Conservation (phyloP, 2,888 invertebrate species). For the Sphaerophoria taeniata region DNA sequence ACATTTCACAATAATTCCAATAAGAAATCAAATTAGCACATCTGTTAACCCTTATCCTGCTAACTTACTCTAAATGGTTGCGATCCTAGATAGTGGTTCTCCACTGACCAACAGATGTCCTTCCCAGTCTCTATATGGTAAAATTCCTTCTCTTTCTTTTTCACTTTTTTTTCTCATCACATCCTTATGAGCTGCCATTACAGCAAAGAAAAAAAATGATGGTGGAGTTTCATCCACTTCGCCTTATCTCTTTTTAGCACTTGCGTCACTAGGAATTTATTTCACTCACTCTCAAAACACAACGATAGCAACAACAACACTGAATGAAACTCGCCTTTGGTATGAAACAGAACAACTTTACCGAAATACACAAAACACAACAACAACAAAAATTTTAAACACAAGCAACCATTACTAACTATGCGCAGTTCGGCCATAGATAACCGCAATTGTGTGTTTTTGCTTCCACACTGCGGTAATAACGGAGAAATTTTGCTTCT, state of each 20-base stretch:
- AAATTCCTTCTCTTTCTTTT: constrained; percentile 36
- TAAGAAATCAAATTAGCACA: constrained; percentile 2
- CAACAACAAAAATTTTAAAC: not conserved
- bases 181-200: constrained; percentile 61
- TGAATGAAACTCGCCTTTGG: not conserved
- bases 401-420: constrained; percentile 58
- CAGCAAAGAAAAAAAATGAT: constrained; percentile 35
- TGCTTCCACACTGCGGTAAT: constrained; percentile 53
- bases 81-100: constrained; percentile 45
- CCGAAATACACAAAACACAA: constrained; percentile 4
- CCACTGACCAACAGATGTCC: constrained; percentile 60
- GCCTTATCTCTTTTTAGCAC: constrained; percentile 22
- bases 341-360: constrained; percentile 22
- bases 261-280: not conserved
- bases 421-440: constrained; percentile 68
- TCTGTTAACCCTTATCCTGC: constrained; percentile 41
- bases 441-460: constrained; percentile 71
- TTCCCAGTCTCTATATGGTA: constrained; percentile 3
- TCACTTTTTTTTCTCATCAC: constrained; percentile 15
- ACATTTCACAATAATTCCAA: not conserved
- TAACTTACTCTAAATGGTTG: constrained; percentile 22
- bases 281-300: constrained; percentile 44
- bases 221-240: constrained; percentile 47
- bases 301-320: constrained; percentile 9
- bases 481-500: constrained; percentile 43